Conservation (phyloP, 37 sponge, comb jelly and placozoan species). For the Bolinopsis microptera region DNA sequence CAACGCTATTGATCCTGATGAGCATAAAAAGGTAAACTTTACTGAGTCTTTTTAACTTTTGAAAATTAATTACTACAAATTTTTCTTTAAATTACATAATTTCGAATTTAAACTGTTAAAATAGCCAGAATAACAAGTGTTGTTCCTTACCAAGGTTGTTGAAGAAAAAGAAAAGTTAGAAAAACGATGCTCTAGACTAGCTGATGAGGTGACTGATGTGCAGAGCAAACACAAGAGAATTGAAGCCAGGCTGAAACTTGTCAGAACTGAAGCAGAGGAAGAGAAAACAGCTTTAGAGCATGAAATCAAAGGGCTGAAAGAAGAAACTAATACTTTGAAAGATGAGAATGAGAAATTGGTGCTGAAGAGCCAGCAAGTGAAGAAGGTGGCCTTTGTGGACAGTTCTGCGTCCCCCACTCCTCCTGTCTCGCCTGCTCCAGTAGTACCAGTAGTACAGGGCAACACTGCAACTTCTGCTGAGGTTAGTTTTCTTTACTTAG, state of each 20-base stretch:
- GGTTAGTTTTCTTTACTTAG: neutral
- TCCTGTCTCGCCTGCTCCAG: slow-evolving; percentile 27
- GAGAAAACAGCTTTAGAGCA: slow-evolving; percentile 17
- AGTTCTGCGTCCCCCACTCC: slow-evolving; percentile 36
- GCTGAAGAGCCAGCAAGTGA: slow-evolving; percentile 48
- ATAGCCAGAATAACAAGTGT: too few relatives aligned
- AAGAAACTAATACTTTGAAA: neutral
- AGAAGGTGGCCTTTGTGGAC: slow-evolving; percentile 55
- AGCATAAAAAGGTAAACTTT: slow-evolving; percentile 48
- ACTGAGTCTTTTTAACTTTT: neutral
- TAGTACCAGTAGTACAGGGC: neutral
- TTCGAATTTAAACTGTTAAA: too few relatives aligned
- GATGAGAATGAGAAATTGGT: slow-evolving; percentile 60
- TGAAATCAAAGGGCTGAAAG: slow-evolving; percentile 3
- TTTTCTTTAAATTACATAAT: too few relatives aligned
- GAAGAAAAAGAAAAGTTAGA: slow-evolving; percentile 42
- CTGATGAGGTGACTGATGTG: slow-evolving; percentile 12
- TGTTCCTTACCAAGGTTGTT: slow-evolving; percentile 3
- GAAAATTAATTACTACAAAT: too few relatives aligned
- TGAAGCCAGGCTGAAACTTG: slow-evolving; percentile 40
- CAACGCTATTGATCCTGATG: slow-evolving; percentile 52
- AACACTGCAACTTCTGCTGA: neutral
- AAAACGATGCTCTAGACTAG: slow-evolving; percentile 25
- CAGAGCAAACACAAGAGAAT: slow-evolving; percentile 40
- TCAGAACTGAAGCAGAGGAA: slow-evolving; percentile 23